These are phyloP conservation scores for Adelognathus sp. DNA, from an alignment of 2,888 invertebrate genomes.

Conservation along the genomic window DNA sequence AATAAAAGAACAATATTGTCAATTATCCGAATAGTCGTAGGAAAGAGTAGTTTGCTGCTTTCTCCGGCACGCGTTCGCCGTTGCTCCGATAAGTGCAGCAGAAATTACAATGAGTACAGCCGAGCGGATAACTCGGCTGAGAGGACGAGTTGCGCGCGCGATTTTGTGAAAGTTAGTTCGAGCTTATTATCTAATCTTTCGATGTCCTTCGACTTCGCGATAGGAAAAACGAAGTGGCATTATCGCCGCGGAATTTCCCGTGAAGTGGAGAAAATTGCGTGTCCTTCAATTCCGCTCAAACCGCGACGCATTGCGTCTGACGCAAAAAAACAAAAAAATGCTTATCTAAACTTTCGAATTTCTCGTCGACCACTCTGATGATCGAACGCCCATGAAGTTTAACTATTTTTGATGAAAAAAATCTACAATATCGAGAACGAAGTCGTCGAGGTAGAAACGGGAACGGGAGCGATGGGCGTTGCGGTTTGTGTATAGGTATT, in stretches of 20 bases:
- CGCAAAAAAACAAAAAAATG: neutral
- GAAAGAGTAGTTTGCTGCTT: constrained; percentile 45
- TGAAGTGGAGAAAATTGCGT: neutral
- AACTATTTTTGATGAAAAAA: neutral
- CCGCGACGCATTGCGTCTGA: neutral
- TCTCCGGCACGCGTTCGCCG: constrained; percentile 47
- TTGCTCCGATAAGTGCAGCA: constrained; percentile 36
- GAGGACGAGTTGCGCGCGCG: constrained; percentile 40
- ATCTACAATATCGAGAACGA: neutral
- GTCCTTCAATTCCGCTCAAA: neutral
- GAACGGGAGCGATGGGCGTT: constrained; percentile 10
- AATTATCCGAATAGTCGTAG: constrained; percentile 54
- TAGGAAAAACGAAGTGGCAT: constrained; percentile 5
- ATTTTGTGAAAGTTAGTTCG: constrained; percentile 48
- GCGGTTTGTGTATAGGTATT: neutral
- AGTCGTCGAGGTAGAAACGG: constrained; percentile 1
- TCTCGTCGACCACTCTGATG: constrained; percentile 30
- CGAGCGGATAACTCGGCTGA: constrained; percentile 14
- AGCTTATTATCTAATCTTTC: constrained; percentile 59
- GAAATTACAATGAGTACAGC: constrained; percentile 44
- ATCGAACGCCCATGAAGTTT: neutral
- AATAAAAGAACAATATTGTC: constrained; percentile 54
- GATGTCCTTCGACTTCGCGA: neutral
- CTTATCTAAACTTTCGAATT: constrained; percentile 46
- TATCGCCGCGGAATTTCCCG: neutral